Conservation (phyloP, 2,797 vertebrate genomes). For the Trachurus trachurus region DNA sequence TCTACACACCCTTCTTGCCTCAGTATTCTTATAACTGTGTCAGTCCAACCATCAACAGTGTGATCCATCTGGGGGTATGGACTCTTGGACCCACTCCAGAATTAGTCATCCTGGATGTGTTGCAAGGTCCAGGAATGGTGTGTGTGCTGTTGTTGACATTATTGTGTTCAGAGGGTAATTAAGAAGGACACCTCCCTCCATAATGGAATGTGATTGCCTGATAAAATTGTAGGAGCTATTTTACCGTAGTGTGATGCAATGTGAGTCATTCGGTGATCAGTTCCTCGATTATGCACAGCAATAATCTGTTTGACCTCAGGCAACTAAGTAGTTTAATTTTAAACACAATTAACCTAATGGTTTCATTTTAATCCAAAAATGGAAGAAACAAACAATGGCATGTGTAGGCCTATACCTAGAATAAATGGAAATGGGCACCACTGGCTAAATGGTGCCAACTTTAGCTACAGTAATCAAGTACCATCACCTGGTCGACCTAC, state of each 20-base stretch:
- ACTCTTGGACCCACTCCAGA: slow-evolving; percentile 53
- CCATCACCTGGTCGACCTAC: background rate
- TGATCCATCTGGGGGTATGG: slow-evolving; percentile 46
- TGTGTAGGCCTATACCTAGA: slow-evolving; percentile 13
- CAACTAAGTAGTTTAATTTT: slow-evolving; percentile 3
- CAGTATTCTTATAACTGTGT: slow-evolving; percentile 48
- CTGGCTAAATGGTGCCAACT: background rate
- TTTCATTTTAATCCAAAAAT: background rate
- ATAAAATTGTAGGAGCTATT: slow-evolving; percentile 41
- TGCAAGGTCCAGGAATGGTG: slow-evolving; percentile 63
- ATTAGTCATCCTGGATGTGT: slow-evolving; percentile 73
- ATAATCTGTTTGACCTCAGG: background rate
- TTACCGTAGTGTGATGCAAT: slow-evolving; percentile 11
- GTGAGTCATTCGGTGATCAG: slow-evolving; percentile 26
- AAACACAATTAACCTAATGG: background rate
- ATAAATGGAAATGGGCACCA: background rate
- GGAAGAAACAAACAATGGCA: background rate
- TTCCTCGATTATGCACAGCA: background rate
- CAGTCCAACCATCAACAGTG: slow-evolving; percentile 34
- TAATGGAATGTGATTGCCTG: slow-evolving; percentile 44
- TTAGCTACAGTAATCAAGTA: background rate
- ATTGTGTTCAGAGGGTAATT: slow-evolving; percentile 50
- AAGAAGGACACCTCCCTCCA: slow-evolving; percentile 57
- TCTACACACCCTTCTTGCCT: slow-evolving; percentile 72
- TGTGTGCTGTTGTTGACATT: slow-evolving; percentile 60